phyloP scores from a whole-genome alignment of 1,140 invertebrate genomes.

The Heterodera schachtii region DNA sequence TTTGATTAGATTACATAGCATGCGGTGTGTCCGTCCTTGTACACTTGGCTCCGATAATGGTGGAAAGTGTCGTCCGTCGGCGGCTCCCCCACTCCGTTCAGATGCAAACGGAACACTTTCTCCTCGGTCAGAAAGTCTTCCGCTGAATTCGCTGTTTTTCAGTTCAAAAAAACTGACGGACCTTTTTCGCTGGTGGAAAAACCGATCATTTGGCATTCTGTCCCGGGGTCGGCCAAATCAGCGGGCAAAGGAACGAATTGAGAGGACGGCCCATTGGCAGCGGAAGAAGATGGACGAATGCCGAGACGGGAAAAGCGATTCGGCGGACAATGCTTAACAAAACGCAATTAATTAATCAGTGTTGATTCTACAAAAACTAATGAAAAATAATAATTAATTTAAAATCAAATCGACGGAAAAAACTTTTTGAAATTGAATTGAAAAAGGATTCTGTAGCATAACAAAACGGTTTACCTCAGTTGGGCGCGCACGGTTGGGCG shows the following conservation, averaged over 20 bases:
- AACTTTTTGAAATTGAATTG: too few species aligned
- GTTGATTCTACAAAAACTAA: too few species aligned
- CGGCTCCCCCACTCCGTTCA: conserved; percentile 9
- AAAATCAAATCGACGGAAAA: too few species aligned
- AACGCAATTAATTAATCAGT: too few species aligned
- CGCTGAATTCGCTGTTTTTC: conserved; percentile 8
- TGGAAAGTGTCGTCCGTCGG: conserved; percentile 11
- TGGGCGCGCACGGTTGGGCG: too few species aligned
- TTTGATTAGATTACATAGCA: conserved; percentile 31
- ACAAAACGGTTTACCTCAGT: too few species aligned
- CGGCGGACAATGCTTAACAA: conserved; percentile 29
- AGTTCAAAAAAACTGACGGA: not conserved
- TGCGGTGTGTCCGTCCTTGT: conserved; percentile 31
- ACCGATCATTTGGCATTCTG: conserved; percentile 29
- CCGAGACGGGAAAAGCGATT: conserved; percentile 31
- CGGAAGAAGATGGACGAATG: conserved; percentile 7
- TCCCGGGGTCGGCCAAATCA: not conserved
- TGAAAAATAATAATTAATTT: too few species aligned
- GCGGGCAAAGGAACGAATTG: conserved; percentile 11
- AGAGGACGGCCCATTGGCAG: not conserved
- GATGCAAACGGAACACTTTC: conserved; percentile 15
- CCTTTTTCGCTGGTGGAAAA: conserved; percentile 37
- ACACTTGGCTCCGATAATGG: conserved; percentile 11
- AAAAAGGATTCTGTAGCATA: too few species aligned
- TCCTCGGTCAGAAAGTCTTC: conserved; percentile 24